Percentiles rank a stretch among this genome's conserved stretches.
phyloP scores from a whole-genome alignment of 2,797 vertebrate genomes.

The Dallia pectoralis region DNA sequence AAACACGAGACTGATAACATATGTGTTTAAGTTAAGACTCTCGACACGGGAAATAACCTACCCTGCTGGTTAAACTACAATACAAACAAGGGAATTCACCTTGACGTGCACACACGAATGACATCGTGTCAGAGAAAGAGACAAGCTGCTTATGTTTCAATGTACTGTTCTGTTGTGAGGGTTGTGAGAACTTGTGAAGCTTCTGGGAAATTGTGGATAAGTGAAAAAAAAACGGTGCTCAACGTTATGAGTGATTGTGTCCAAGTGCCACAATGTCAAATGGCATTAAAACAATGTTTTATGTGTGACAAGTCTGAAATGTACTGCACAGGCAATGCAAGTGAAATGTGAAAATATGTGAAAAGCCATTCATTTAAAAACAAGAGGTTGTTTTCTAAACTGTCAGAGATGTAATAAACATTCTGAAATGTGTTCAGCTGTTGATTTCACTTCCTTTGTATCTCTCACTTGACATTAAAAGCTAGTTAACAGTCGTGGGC shows the following conservation, averaged over 20 bases:
- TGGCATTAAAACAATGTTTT: background rate
- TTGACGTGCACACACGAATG: slow-evolving; percentile 40
- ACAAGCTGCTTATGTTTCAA: background rate
- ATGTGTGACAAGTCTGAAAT: background rate
- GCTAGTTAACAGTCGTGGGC: background rate
- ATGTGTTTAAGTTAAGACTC: slow-evolving; percentile 36
- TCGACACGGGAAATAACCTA: slow-evolving; percentile 41
- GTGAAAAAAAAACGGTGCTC: slow-evolving; percentile 7
- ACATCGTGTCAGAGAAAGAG: slow-evolving; percentile 38
- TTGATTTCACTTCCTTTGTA: slow-evolving; percentile 20
- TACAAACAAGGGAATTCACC: slow-evolving; percentile 33
- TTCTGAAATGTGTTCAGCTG: background rate
- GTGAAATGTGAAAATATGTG: slow-evolving; percentile 28
- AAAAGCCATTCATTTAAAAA: background rate
- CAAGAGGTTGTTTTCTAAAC: slow-evolving; percentile 21
- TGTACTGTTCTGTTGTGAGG: too few relatives aligned
- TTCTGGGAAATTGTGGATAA: background rate
- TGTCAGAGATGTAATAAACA: slow-evolving; percentile 58
- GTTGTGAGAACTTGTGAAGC: background rate
- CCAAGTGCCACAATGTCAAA: background rate
- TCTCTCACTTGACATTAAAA: background rate
- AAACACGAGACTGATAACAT: slow-evolving; percentile 35
- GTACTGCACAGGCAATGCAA: background rate
- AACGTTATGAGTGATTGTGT: background rate
- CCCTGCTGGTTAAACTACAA: slow-evolving; percentile 20